Evolutionary conservation across 2,797 vertebrate species (phyloP).

Genomic region (Anguilla anguilla): DNA sequence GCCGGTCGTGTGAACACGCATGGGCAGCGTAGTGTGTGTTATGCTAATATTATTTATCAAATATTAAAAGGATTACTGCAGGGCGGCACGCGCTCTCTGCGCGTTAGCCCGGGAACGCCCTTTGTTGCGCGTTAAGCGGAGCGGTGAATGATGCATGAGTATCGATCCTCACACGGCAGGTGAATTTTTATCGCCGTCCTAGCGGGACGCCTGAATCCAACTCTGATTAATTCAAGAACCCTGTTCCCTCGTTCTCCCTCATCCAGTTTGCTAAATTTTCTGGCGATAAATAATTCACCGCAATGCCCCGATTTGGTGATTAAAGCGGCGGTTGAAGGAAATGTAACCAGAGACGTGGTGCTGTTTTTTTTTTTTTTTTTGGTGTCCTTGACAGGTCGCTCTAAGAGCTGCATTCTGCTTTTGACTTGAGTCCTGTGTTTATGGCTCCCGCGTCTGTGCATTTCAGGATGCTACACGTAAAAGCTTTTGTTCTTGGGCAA

Average conservation of each 20-base stretch:
- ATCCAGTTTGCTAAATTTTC: background rate
- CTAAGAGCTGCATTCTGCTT: background rate
- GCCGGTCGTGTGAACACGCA: background rate
- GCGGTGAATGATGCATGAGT: background rate
- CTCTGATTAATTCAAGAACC: background rate
- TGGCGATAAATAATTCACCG: constrained; percentile 11
- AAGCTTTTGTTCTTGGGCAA: background rate
- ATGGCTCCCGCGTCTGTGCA: background rate
- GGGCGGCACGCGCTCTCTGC: background rate
- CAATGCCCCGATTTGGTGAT: background rate
- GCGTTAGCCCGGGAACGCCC: background rate
- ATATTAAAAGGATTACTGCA: constrained; percentile 2
- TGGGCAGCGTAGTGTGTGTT: background rate
- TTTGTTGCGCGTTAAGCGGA: background rate
- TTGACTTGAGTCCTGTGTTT: background rate
- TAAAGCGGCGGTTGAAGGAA: background rate
- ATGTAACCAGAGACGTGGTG: background rate
- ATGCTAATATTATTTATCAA: constrained; percentile 15
- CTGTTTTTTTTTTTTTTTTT: background rate
- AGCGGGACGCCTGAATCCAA: background rate
- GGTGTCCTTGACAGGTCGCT: background rate
- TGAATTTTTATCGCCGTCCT: background rate
- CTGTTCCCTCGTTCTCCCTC: background rate
- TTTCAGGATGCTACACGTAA: background rate
- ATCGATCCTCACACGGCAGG: background rate